A percentile compares a stretch with the other conserved stretches of the same genome.
phyloP scores from a whole-genome alignment of 1,140 invertebrate species.

The Lordiphosa collinella region DNA sequence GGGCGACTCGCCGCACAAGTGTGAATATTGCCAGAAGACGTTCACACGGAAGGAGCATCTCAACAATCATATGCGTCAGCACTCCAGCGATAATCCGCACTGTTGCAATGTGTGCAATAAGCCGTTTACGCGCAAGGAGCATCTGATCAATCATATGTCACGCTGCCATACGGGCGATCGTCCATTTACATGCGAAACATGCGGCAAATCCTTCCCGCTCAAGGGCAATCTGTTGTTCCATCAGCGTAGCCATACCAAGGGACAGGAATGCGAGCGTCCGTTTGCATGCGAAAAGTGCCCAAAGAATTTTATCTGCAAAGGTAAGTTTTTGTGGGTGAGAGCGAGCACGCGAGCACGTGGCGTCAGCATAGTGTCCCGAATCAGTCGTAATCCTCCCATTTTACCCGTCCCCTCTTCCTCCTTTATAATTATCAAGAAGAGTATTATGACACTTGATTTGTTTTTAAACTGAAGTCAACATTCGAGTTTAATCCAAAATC shows the following conservation, averaged over 20 bases:
- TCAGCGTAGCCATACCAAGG: slow-evolving; percentile 95
- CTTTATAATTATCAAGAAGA: neutral
- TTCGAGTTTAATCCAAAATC: neutral
- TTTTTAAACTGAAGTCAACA: neutral
- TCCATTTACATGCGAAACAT: slow-evolving; percentile 89
- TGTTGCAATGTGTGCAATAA: slow-evolving; percentile 91
- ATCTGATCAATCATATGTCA: slow-evolving; percentile 87
- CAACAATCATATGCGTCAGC: slow-evolving; percentile 87
- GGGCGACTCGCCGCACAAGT: slow-evolving; percentile 90
- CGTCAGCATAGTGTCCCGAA: slow-evolving; percentile 62
- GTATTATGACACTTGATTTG: neutral
- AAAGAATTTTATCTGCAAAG: slow-evolving; percentile 98
- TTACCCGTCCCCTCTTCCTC: no score
- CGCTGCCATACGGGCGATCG: slow-evolving; percentile 93
- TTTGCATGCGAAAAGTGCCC: slow-evolving; percentile 97
- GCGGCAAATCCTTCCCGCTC: slow-evolving; percentile 91
- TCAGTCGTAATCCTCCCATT: slow-evolving; percentile 7
- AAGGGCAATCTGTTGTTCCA: slow-evolving; percentile 96
- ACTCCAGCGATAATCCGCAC: slow-evolving; percentile 89
- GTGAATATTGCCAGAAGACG: slow-evolving; percentile 90
- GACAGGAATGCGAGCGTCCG: slow-evolving; percentile 91
- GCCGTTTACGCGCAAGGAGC: slow-evolving; percentile 90
- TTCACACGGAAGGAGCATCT: slow-evolving; percentile 91
- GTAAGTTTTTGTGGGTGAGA: slow-evolving; percentile 80
- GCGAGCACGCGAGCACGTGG: slow-evolving; percentile 54